A percentile compares a stretch with the other conserved stretches of the same genome.
These are phyloP conservation scores for Nomada fabriciana DNA, from an alignment of 2,888 invertebrate species.

Conservation along the genomic window DNA sequence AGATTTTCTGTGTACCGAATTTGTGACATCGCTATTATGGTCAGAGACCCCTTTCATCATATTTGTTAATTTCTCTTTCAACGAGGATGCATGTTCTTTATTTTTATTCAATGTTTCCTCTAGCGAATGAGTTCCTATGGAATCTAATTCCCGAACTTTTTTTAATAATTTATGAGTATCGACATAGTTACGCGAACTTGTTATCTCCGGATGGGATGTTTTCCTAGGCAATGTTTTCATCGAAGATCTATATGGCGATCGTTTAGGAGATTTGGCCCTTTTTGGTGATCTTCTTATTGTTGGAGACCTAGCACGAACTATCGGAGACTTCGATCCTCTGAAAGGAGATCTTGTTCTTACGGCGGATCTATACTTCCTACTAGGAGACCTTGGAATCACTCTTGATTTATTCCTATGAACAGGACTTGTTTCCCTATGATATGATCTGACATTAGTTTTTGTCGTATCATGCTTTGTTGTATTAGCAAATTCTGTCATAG, in stretches of 20 bases:
- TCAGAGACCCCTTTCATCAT: constrained; percentile 71
- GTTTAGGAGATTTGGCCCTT: constrained; percentile 57
- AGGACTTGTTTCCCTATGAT: constrained; percentile 65
- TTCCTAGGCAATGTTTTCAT: constrained; percentile 52
- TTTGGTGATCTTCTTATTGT: constrained; percentile 55
- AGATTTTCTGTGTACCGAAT: constrained; percentile 42
- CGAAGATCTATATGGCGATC: constrained; percentile 50
- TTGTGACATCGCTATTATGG: constrained; percentile 40
- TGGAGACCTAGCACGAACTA: constrained; percentile 50
- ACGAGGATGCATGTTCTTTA: constrained; percentile 76
- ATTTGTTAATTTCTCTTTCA: constrained; percentile 80
- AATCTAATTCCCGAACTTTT: constrained; percentile 77
- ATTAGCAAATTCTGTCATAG: constrained; percentile 19
- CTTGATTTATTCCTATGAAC: constrained; percentile 57
- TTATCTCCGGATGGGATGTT: constrained; percentile 33
- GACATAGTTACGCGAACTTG: constrained; percentile 39
- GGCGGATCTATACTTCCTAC: constrained; percentile 66
- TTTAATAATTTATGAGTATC: constrained; percentile 78
- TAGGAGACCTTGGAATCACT: constrained; percentile 56
- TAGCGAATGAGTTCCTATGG: constrained; percentile 65
- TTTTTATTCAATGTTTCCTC: constrained; percentile 60
- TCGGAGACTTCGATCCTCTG: constrained; percentile 70
- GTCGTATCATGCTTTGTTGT: constrained; percentile 34
- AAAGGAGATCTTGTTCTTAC: constrained; percentile 58
- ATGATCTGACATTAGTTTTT: constrained; percentile 60